Evolutionary conservation across 2,797 vertebrate species (phyloP).

Genomic region (Paedocypris micromegethes): DNA sequence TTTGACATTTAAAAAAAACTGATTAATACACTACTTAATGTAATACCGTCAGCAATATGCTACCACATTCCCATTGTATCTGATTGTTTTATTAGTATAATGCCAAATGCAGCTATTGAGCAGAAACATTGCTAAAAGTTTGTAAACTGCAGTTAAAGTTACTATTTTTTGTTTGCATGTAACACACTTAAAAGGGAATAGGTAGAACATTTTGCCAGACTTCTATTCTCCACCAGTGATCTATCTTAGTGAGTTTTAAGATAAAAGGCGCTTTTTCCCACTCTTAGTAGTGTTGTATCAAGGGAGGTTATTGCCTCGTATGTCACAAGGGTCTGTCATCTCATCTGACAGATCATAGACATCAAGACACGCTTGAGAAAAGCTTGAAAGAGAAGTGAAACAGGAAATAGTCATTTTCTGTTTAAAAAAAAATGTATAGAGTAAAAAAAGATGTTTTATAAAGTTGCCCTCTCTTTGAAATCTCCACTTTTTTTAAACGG

Average conservation of each 20-base stretch:
- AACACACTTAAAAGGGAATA: too few species aligned
- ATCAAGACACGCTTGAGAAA: constrained; percentile 59
- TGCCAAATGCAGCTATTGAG: too few species aligned
- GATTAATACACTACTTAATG: too few species aligned
- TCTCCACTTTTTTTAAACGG: constrained; percentile 39
- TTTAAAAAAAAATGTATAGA: constrained; percentile 37
- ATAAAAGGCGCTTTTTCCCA: constrained; percentile 61
- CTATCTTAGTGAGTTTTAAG: constrained; percentile 53
- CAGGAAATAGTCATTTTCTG: constrained; percentile 10
- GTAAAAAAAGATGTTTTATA: constrained; percentile 15
- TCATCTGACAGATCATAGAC: constrained; percentile 64
- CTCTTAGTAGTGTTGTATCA: constrained; percentile 62
- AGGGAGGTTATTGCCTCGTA: constrained; percentile 57
- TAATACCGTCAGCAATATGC: too few species aligned
- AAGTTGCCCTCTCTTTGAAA: constrained; percentile 51
- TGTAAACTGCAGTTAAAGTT: too few species aligned
- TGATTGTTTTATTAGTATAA: too few species aligned
- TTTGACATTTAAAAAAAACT: too few species aligned
- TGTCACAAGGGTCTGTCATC: constrained; percentile 66
- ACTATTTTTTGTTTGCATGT: too few species aligned
- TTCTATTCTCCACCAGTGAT: constrained; percentile 5
- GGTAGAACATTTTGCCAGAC: background rate
- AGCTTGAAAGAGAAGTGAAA: constrained; percentile 42
- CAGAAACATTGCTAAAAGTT: too few species aligned
- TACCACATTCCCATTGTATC: too few species aligned